A percentile compares a stretch with the other conserved stretches of the same genome.
These are phyloP conservation scores for Taxidea taxus DNA, from an alignment of 2,113 vertebrate genomes.

Conservation along the genomic window DNA sequence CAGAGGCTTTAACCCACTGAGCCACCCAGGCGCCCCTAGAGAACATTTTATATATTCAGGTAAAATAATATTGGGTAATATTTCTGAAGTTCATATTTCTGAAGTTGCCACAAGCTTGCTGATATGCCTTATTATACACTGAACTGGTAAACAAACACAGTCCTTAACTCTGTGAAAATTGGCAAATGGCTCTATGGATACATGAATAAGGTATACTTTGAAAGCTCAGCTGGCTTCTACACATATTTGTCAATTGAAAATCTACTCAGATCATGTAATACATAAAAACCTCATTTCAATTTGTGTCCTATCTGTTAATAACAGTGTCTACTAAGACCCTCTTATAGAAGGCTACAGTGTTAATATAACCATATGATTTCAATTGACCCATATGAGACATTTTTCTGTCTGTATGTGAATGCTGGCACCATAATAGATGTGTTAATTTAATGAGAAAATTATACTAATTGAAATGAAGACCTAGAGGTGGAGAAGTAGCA, in stretches of 20 bases:
- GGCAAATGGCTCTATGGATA: neutral
- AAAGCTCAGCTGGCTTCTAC: slow-evolving; percentile 23
- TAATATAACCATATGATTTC: slow-evolving; percentile 71
- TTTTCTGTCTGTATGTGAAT: slow-evolving; percentile 53
- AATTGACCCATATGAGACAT: slow-evolving; percentile 67
- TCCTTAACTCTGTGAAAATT: neutral
- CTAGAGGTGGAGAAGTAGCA: slow-evolving; percentile 43
- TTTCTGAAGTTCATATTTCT: neutral
- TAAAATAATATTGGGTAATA: neutral
- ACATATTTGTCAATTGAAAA: slow-evolving; percentile 44
- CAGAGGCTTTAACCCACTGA: too few relatives aligned
- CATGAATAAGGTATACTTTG: neutral
- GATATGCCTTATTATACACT: neutral
- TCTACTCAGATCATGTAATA: slow-evolving; percentile 14
- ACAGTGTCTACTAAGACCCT: slow-evolving; percentile 42
- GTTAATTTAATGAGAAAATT: slow-evolving; percentile 71
- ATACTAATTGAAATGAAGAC: slow-evolving; percentile 72
- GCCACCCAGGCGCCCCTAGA: neutral
- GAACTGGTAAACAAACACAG: neutral
- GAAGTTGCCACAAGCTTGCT: neutral
- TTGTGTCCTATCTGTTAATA: slow-evolving; percentile 57
- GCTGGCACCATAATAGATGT: slow-evolving; percentile 61
- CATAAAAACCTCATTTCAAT: slow-evolving; percentile 62
- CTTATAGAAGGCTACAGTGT: slow-evolving; percentile 57
- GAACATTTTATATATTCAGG: neutral